A percentile compares a stretch with the other conserved stretches of the same genome.
Conservation (phyloP, 1,140 invertebrate genomes). For the Hycleus cichorii region DNA sequence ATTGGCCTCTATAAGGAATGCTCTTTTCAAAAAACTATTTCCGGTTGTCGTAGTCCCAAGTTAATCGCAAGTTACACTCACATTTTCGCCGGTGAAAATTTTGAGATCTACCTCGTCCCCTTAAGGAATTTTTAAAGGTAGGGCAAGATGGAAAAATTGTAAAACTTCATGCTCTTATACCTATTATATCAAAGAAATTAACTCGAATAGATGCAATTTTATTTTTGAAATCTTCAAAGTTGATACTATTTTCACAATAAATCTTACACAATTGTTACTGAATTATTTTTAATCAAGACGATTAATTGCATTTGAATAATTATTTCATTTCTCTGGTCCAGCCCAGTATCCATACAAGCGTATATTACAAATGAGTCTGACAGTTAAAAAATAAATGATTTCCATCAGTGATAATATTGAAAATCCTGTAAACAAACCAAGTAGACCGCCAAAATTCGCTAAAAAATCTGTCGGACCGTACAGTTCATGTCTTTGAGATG, state of each 20-base stretch:
- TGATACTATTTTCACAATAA: not conserved
- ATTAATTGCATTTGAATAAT: not conserved
- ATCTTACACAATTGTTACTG: not conserved
- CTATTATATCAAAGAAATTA: not conserved
- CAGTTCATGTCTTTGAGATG: slow-evolving; percentile 51
- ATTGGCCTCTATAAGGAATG: too few relatives aligned
- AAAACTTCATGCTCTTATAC: too few relatives aligned
- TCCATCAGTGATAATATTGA: slow-evolving; percentile 50
- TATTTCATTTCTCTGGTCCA: slow-evolving; percentile 4
- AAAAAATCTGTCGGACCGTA: slow-evolving; percentile 57
- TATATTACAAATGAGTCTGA: slow-evolving; percentile 43
- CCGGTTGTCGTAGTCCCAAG: too few relatives aligned
- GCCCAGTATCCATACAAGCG: slow-evolving; percentile 31
- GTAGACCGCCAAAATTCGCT: slow-evolving; percentile 57
- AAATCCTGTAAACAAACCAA: slow-evolving; percentile 59
- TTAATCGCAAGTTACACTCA: too few relatives aligned
- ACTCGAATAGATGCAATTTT: not conserved
- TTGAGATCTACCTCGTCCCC: too few relatives aligned
- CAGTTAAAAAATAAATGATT: slow-evolving; percentile 48
- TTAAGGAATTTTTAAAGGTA: too few relatives aligned
- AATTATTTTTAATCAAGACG: not conserved
- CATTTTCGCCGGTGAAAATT: too few relatives aligned
- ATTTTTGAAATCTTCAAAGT: not conserved
- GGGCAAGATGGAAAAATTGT: too few relatives aligned
- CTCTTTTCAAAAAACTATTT: too few relatives aligned